phyloP scores from a whole-genome alignment of 2,797 vertebrate species.

The Oreonectes daqikongensis region DNA sequence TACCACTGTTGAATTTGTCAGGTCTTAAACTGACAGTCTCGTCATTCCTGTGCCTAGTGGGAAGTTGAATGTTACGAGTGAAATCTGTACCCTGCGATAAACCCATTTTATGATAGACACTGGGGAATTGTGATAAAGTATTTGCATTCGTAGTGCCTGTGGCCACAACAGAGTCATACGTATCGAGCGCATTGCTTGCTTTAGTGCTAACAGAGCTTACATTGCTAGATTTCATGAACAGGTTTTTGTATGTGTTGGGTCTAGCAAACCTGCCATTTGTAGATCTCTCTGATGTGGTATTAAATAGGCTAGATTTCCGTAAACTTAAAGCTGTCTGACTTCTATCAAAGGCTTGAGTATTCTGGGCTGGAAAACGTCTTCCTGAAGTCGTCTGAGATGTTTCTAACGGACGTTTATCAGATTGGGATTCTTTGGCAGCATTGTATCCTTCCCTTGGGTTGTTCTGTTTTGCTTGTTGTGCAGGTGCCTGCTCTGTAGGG shows the following conservation, averaged over 20 bases:
- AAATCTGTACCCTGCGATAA: not conserved
- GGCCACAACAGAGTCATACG: not conserved
- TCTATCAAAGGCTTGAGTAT: not conserved
- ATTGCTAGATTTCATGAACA: not conserved
- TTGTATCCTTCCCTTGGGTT: not conserved
- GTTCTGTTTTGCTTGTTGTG: not conserved
- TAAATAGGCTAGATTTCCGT: not conserved
- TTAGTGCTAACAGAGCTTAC: not conserved
- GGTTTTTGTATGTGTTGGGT: not conserved
- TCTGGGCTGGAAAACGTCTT: not conserved
- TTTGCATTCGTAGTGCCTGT: not conserved
- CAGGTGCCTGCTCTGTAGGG: not conserved
- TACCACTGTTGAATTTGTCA: not conserved
- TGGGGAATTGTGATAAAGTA: not conserved
- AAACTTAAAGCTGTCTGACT: not conserved
- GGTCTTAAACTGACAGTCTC: not conserved
- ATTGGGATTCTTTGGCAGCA: not conserved
- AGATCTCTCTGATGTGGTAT: not conserved
- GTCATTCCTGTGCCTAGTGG: too few species aligned
- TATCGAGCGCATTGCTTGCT: not conserved
- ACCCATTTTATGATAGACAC: not conserved
- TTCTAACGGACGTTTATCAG: not conserved
- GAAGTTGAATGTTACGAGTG: not conserved
- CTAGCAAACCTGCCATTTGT: not conserved
- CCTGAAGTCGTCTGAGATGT: slow-evolving; percentile 9